Evolutionary conservation across 2,888 invertebrate species (phyloP).

Genomic region (Hyalella azteca): DNA sequence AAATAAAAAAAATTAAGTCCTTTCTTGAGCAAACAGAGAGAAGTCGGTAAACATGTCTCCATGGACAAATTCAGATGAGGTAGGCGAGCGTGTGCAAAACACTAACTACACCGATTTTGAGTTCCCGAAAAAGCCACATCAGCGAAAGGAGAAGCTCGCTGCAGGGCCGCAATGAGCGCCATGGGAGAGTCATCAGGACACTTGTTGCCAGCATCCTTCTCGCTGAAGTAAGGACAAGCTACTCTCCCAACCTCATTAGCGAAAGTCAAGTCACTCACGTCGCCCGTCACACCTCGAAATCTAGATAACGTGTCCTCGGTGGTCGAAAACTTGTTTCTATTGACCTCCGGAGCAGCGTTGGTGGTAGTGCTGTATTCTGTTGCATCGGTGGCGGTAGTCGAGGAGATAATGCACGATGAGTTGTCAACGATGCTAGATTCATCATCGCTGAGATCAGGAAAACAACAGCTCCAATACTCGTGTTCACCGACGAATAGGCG

Average conservation of each 20-base stretch:
- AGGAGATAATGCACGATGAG: too few relatives aligned
- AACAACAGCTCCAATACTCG: slow-evolving; percentile 25
- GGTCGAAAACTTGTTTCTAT: background rate
- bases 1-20: too few relatives aligned
- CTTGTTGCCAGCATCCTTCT: background rate
- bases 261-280: background rate
- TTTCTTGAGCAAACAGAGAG: too few relatives aligned
- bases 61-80: too few relatives aligned
- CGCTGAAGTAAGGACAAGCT: background rate
- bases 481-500: background rate
- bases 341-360: background rate
- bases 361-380: background rate
- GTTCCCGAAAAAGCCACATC: too few relatives aligned
- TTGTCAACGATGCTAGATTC: too few relatives aligned
- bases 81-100: too few relatives aligned
- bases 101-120: too few relatives aligned
- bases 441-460: too few relatives aligned
- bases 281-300: background rate
- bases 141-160: background rate
- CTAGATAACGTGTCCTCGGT: background rate
- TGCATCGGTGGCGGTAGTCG: background rate
- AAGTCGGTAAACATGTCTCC: too few relatives aligned
- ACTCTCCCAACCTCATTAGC: background rate
- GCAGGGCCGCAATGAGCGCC: background rate
- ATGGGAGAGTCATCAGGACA: background rate